phyloP scores from a whole-genome alignment of 2,797 vertebrate genomes.

The Fundulus diaphanus region DNA sequence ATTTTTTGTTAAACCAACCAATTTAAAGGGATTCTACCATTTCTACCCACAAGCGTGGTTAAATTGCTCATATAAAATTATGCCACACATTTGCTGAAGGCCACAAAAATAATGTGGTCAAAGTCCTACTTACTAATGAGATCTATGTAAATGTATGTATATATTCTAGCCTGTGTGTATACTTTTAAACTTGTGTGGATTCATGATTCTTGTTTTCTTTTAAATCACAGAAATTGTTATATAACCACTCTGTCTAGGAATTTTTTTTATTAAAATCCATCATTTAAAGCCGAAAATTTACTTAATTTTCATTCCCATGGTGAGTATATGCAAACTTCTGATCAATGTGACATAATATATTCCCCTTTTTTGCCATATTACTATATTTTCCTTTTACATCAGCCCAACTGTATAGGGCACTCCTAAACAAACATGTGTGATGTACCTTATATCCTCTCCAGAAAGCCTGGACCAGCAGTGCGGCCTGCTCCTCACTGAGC shows the following conservation, averaged over 20 bases:
- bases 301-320: neutral
- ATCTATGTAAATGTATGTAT: neutral
- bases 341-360: too few species aligned
- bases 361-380: neutral
- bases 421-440: neutral
- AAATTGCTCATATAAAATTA: neutral
- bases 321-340: too few species aligned
- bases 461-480: slow-evolving; percentile 87
- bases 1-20: neutral
- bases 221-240: neutral
- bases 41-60: neutral
- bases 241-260: too few species aligned
- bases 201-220: neutral
- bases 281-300: neutral
- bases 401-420: neutral
- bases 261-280: neutral
- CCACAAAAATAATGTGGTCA: neutral
- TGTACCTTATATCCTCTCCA: slow-evolving; percentile 92
- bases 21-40: neutral
- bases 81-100: neutral
- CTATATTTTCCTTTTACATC: neutral
- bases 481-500: slow-evolving; percentile 85
- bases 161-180: neutral
- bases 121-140: neutral
- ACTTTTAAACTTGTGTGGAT: neutral